phyloP scores from a whole-genome alignment of 1,140 invertebrate genomes.

The Pseudomyrmex cubaensis region DNA sequence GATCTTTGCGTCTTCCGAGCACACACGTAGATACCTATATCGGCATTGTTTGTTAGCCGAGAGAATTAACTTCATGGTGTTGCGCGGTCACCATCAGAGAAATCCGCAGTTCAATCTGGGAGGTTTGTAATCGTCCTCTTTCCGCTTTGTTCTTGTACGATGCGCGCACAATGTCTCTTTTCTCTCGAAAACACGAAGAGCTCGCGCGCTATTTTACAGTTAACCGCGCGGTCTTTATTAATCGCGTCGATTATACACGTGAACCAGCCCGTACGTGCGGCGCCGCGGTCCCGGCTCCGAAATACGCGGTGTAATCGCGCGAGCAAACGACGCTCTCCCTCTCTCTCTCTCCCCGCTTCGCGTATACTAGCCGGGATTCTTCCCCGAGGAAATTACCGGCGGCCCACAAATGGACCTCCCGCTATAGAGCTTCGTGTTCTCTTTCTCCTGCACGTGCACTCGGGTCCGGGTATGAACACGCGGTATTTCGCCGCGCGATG shows the following conservation, averaged over 20 bases:
- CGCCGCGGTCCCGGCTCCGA: constrained; percentile 9
- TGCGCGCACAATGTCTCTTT: too few species aligned
- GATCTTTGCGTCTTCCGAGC: not conserved
- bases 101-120: constrained; percentile 52
- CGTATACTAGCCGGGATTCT: constrained; percentile 61
- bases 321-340: constrained; percentile 26
- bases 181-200: too few species aligned
- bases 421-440: constrained; percentile 39
- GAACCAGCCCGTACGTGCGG: constrained; percentile 15
- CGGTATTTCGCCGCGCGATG: constrained; percentile 14
- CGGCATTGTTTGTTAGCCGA: constrained; percentile 54
- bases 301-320: constrained; percentile 43
- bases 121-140: constrained; percentile 37
- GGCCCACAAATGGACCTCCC: constrained; percentile 52
- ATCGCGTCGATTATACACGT: constrained; percentile 61
- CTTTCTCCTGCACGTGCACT: constrained; percentile 22
- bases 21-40: constrained; percentile 9
- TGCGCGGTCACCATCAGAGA: constrained; percentile 33
- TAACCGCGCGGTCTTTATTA: constrained; percentile 49
- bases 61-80: constrained; percentile 52
- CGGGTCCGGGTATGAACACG: constrained; percentile 9
- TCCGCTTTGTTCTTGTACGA: constrained; percentile 14
- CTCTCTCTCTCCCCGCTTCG: too few species aligned
- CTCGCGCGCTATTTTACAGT: constrained; percentile 28
- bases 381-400: constrained; percentile 73